These are phyloP conservation scores for Cervus canadensis DNA, from an alignment of 2,113 vertebrate genomes.

Conservation along the genomic window DNA sequence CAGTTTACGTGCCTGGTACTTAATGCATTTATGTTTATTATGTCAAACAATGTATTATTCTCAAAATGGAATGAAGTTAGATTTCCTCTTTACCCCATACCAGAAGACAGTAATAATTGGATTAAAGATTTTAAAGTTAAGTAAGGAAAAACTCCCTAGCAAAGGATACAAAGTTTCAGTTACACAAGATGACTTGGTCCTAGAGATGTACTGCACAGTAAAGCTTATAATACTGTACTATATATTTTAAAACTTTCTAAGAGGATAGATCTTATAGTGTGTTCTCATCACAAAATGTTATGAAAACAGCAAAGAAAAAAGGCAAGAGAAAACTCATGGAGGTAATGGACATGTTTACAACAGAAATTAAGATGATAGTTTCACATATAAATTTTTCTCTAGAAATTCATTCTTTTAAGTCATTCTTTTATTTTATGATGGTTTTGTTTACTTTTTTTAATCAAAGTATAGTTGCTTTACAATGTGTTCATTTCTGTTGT, in stretches of 20 bases:
- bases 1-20: background rate
- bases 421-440: background rate
- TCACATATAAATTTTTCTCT: background rate
- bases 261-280: background rate
- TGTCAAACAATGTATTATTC: background rate
- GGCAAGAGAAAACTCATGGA: background rate
- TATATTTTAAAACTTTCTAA: background rate
- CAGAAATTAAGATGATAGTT: background rate
- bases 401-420: background rate
- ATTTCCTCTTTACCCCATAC: background rate
- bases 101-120: background rate
- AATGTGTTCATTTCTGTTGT: background rate
- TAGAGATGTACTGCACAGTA: background rate
- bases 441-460: background rate
- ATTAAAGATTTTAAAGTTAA: background rate
- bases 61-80: slow-evolving; percentile 9
- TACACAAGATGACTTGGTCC: background rate
- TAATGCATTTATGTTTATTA: background rate
- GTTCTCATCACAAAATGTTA: background rate
- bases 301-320: background rate
- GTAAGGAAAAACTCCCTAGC: background rate
- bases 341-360: background rate
- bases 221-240: background rate
- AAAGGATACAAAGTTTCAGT: background rate
- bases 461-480: background rate